phyloP scores from a whole-genome alignment of 2,888 invertebrate genomes.

The Laothoe populi region DNA sequence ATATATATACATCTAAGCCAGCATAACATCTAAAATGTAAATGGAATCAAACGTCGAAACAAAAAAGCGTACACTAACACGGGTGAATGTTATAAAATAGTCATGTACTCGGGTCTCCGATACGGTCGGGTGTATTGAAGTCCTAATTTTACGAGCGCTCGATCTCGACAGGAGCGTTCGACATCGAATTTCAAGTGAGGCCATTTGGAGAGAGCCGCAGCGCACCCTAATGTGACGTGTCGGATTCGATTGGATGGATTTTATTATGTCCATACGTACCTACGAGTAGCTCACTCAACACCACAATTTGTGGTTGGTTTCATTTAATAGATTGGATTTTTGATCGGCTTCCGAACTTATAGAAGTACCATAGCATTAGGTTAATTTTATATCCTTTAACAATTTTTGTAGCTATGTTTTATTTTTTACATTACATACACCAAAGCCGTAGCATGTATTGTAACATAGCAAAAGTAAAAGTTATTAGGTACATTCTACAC shows the following conservation, averaged over 20 bases:
- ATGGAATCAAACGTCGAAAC: constrained; percentile 19
- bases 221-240: constrained; percentile 72
- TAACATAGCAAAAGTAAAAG: too few species aligned
- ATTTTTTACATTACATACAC: too few species aligned
- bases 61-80: constrained; percentile 7
- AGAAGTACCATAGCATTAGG: constrained; percentile 27
- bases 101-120: constrained; percentile 35
- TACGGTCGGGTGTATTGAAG: constrained; percentile 49
- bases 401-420: too few species aligned
- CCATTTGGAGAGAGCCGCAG: constrained; percentile 69
- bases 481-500: too few species aligned
- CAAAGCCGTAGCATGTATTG: too few species aligned
- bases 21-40: constrained; percentile 10
- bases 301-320: constrained; percentile 67
- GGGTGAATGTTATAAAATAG: constrained; percentile 25
- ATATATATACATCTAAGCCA: neutral
- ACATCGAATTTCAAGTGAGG: constrained; percentile 78
- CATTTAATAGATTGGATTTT: constrained; percentile 70
- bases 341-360: constrained; percentile 52
- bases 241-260: constrained; percentile 77
- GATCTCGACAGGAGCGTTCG: constrained; percentile 66
- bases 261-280: constrained; percentile 60
- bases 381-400: too few species aligned
- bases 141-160: constrained; percentile 75
- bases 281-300: constrained; percentile 60